These are phyloP conservation scores for Limnephilus auricula DNA, from an alignment of 2,888 invertebrate genomes.

Conservation along the genomic window DNA sequence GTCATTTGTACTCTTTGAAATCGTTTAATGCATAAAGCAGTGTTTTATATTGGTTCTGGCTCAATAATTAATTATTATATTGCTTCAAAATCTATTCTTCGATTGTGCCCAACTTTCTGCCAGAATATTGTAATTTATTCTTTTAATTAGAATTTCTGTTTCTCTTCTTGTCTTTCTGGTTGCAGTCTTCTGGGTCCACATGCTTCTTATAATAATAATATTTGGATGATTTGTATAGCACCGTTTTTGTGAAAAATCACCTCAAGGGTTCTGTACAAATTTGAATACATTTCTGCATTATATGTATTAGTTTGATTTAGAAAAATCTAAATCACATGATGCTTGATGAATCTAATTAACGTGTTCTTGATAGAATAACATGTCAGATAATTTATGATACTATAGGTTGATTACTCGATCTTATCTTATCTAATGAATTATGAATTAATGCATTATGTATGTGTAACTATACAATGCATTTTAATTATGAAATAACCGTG, in stretches of 20 bases:
- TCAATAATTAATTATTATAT: not conserved
- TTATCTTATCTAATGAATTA: not conserved
- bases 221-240: too few species aligned
- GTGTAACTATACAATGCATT: too few species aligned
- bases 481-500: too few species aligned
- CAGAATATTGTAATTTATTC: not conserved
- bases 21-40: not conserved
- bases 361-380: not conserved
- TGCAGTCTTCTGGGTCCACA: not conserved
- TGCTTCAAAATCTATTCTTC: not conserved
- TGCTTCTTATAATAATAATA: too few species aligned
- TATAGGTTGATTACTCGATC: not conserved
- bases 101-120: not conserved
- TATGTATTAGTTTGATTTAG: not conserved
- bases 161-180: not conserved
- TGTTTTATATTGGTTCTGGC: not conserved
- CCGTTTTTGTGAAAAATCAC: too few species aligned
- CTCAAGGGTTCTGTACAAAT: too few species aligned
- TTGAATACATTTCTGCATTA: too few species aligned
- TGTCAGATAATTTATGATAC: not conserved
- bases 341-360: not conserved
- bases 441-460: not conserved
- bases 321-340: not conserved
- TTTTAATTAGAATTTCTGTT: not conserved
- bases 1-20: not conserved